Base-by-base conservation (phyloP, 2,113 vertebrate species). In the Psettodes erumei region DNA sequence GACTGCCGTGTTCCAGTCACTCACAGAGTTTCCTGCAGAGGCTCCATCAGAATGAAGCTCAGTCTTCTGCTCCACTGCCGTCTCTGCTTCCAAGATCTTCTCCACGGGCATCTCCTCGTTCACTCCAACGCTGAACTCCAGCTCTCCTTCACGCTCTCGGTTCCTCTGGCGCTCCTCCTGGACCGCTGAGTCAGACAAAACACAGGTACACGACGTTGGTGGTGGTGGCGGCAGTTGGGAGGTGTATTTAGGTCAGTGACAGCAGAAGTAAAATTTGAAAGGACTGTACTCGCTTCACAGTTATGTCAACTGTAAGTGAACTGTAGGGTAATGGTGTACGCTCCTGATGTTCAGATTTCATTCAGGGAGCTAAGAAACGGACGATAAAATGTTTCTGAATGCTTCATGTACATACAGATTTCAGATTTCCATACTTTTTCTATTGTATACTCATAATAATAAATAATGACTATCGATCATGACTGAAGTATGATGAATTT, bases 51-150 rank as follows among this genome's bases (percentile, higher is more conserved):
- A 92, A 84, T 94, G 93, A 75, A 96, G 95, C 89, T 97, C 96
- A 21, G 94, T 95, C 85, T 96, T 96, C 88, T 96, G 95, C 72
- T 97, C 96, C 87, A 97, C 96, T 1, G 96, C 95, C 5, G 95
- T 94, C 85, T 97, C 96, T 7, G 96, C 96, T 82, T 97, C 96
- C 89, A 97, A 86, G 81, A 97, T 97, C 92, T 96, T 96, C 92
- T 97, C 96, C 90, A 97, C 96, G 0, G 96, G 96, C 96, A 97
- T 97, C 90, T 97, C 96, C 78, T 97, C 96, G 0, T 96, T 96
- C 80, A 94, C 94, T 1, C 93, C 91, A 3, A 92, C 92, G 27
- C 90, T 93, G 60, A 93, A 92, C 84, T 96, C 96, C 35, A 92
- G 84, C 38, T 95, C 96, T n/a, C 93, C 95, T 19, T 97, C 96